Percentiles rank a stretch among this genome's conserved stretches.
Conservation (phyloP, 2,797 vertebrate genomes). For the Melanotaenia pygmaea region DNA sequence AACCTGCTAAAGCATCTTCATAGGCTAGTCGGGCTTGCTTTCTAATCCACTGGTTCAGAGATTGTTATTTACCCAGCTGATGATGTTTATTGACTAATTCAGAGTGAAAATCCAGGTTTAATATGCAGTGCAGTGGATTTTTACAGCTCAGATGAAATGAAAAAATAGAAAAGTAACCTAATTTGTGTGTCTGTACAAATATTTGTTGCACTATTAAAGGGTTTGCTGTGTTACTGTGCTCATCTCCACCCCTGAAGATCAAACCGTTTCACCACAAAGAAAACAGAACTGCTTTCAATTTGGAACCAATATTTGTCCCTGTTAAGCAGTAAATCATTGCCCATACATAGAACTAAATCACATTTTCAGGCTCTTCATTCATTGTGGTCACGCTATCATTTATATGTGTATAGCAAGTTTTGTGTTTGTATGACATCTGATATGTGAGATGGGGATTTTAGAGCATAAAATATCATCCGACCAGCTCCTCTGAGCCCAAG, state of each 20-base stretch:
- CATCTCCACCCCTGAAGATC: neutral
- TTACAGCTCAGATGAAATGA: neutral
- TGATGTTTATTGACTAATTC: neutral
- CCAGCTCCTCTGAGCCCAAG: slow-evolving; percentile 24
- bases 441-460: slow-evolving; percentile 26
- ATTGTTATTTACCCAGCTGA: slow-evolving; percentile 19
- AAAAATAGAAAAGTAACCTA: neutral
- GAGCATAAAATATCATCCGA: slow-evolving; percentile 40
- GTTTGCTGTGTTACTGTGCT: neutral
- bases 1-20: slow-evolving; percentile 12
- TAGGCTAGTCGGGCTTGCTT: neutral
- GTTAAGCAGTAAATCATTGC: slow-evolving; percentile 5
- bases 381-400: slow-evolving; percentile 30
- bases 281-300: slow-evolving; percentile 22
- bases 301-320: neutral
- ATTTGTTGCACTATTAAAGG: neutral
- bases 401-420: slow-evolving; percentile 14
- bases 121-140: neutral
- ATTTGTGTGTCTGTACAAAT: neutral
- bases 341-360: slow-evolving; percentile 25
- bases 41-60: slow-evolving; percentile 13
- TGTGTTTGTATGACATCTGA: slow-evolving; percentile 34
- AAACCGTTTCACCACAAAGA: slow-evolving; percentile 1
- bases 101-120: neutral
- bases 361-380: slow-evolving; percentile 23